phyloP scores from a whole-genome alignment of 2,113 vertebrate species.

The Pseudorectes ferrugineus region DNA sequence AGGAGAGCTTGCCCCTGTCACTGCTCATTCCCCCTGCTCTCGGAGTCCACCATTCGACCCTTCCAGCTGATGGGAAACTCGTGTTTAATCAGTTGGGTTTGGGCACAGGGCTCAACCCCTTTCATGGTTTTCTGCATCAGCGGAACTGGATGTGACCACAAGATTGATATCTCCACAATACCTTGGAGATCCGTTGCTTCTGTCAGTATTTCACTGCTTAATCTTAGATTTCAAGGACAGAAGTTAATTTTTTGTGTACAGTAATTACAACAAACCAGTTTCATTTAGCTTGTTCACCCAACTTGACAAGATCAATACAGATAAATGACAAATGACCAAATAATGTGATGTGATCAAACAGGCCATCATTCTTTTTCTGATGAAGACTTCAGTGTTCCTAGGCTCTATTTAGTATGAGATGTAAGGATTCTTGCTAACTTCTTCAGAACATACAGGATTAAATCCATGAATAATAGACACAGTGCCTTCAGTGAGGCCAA shows the following conservation, averaged over 20 bases:
- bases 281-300: neutral
- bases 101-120: neutral
- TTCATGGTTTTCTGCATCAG: neutral
- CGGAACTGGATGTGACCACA: neutral
- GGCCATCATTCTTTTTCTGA: neutral
- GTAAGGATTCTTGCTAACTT: neutral
- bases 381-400: neutral
- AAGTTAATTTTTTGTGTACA: neutral
- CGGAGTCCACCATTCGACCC: rapidly evolving
- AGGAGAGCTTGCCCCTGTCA: neutral
- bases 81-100: neutral
- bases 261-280: neutral
- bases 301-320: neutral
- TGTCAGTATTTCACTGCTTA: neutral
- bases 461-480: neutral
- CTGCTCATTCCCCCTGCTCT: neutral
- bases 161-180: neutral
- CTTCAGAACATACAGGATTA: neutral
- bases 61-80: neutral
- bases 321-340: neutral
- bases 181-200: neutral
- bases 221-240: neutral
- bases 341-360: neutral
- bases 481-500: neutral
- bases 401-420: neutral